Conservation (phyloP, 2,113 vertebrate species). For the Candoia aspera region DNA sequence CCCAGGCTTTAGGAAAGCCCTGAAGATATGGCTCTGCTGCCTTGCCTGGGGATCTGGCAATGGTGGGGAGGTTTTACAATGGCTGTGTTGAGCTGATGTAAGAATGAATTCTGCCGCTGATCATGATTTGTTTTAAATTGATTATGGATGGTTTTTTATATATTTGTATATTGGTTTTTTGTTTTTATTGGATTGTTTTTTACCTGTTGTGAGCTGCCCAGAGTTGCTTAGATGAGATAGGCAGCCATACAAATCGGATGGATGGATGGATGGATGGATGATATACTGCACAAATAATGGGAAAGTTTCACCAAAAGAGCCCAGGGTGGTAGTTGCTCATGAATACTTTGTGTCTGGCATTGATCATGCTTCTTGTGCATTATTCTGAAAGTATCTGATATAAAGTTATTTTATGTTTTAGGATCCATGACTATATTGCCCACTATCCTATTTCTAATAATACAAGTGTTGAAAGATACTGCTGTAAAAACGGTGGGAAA, state of each 20-base stretch:
- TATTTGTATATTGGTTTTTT: neutral
- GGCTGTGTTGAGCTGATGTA: too few relatives aligned
- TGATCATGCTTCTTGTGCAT: neutral
- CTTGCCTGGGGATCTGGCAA: neutral
- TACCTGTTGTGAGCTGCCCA: neutral
- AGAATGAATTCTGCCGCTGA: too few relatives aligned
- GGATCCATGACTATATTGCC: conserved; percentile 95
- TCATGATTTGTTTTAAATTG: too few relatives aligned
- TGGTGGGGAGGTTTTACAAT: too few relatives aligned
- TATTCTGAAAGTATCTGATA: conserved; percentile 5
- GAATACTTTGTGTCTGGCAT: neutral
- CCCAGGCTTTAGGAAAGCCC: neutral
- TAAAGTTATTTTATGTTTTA: conserved; percentile 65
- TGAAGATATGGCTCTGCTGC: neutral
- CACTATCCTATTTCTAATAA: conserved; percentile 94
- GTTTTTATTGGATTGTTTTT: neutral
- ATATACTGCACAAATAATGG: neutral
- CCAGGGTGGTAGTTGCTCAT: neutral
- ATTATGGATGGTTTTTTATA: too few relatives aligned
- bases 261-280: neutral
- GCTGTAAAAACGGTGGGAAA: conserved; percentile 86
- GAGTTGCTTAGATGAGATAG: neutral
- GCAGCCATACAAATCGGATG: neutral
- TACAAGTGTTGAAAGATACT: conserved; percentile 92
- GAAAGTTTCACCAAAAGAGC: neutral